Percentiles rank a stretch among this genome's conserved stretches.
Evolutionary conservation across 2,888 invertebrate genomes (phyloP).

Genomic region (Cheilosia soror): DNA sequence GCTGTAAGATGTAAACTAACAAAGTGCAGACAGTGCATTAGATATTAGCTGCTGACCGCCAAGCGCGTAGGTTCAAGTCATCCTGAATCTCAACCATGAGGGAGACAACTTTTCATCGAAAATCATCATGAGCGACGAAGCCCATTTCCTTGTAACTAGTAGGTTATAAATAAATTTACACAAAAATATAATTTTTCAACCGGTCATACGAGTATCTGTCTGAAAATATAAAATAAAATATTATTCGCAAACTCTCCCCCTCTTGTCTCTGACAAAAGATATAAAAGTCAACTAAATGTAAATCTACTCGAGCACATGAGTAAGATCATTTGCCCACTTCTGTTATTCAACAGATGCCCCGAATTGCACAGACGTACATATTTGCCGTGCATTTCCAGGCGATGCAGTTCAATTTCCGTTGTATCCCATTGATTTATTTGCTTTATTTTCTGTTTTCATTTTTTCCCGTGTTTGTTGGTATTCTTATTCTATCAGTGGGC

Average conservation of each 20-base stretch:
- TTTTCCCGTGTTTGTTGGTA: neutral
- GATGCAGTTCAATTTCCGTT: neutral
- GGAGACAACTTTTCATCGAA: too few relatives aligned
- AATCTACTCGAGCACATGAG: neutral
- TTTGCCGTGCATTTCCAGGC: slow-evolving; percentile 20
- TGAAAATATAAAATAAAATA: neutral
- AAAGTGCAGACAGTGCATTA: too few relatives aligned
- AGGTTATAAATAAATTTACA: too few relatives aligned
- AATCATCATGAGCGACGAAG: too few relatives aligned
- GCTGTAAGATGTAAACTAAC: too few relatives aligned
- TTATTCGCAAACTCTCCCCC: neutral
- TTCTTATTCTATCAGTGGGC: neutral
- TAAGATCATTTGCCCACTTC: slow-evolving; percentile 19
- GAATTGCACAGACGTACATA: neutral
- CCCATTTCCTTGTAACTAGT: too few relatives aligned
- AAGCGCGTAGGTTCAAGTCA: too few relatives aligned
- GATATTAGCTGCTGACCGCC: too few relatives aligned
- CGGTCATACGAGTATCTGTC: neutral
- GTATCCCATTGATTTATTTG: slow-evolving; percentile 39
- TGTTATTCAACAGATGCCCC: slow-evolving; percentile 36
- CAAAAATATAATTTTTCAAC: too few relatives aligned
- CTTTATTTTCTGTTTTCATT: neutral
- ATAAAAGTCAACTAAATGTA: neutral
- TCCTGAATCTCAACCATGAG: too few relatives aligned
- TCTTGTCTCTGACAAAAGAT: neutral